Conservation (phyloP, 2,113 vertebrate genomes). For the Leucosticte australis region DNA sequence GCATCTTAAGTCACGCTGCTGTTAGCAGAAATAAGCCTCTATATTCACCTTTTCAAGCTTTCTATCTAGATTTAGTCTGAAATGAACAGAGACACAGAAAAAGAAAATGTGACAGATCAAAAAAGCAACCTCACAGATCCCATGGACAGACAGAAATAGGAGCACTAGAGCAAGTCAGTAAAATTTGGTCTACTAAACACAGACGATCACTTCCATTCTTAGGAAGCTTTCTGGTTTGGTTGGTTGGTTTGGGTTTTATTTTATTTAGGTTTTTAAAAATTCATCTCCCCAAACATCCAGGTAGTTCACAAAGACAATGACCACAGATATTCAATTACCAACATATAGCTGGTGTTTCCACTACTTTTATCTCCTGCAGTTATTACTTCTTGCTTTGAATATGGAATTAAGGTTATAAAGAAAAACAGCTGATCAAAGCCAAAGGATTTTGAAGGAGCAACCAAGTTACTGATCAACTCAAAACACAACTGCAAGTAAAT, state of each 20-base stretch:
- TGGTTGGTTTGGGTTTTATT: neutral
- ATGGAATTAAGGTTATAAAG: neutral
- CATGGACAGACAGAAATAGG: rapidly evolving
- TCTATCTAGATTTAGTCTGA: neutral
- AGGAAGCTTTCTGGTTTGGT: neutral
- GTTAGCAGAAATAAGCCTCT: neutral
- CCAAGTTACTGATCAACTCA: neutral
- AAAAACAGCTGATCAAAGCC: neutral
- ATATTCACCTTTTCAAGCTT: neutral
- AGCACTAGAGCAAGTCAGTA: neutral
- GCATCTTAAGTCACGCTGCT: neutral
- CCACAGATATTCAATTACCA: neutral
- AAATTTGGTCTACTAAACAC: neutral
- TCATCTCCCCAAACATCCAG: neutral
- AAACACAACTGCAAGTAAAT: neutral
- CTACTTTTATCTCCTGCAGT: neutral
- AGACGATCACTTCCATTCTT: neutral
- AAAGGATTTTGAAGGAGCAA: neutral
- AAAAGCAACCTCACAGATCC: neutral
- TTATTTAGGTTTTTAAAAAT: neutral
- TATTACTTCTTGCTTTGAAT: neutral
- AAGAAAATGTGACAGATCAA: neutral
- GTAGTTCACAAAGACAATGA: neutral
- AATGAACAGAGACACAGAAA: neutral
- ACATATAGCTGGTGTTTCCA: neutral